These are phyloP conservation scores for Epinotia demarniana DNA, from an alignment of 2,888 invertebrate species.

Conservation along the genomic window DNA sequence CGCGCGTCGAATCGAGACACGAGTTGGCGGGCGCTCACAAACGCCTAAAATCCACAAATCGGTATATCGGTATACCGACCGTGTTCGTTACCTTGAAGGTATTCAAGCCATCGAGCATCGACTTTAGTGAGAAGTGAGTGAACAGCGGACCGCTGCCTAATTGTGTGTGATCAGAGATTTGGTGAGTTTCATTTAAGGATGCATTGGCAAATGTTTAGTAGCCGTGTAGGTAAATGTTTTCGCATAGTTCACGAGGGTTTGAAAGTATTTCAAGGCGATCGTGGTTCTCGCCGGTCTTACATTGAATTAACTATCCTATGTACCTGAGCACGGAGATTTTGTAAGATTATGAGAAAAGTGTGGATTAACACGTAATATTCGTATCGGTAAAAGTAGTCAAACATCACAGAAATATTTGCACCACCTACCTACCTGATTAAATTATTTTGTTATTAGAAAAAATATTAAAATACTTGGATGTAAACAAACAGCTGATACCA, in stretches of 20 bases:
- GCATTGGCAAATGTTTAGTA: slow-evolving; percentile 34
- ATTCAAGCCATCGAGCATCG: slow-evolving; percentile 52
- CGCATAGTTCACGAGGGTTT: slow-evolving; percentile 76
- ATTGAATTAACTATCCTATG: slow-evolving; percentile 55
- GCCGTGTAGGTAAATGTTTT: slow-evolving; percentile 75
- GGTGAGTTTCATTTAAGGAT: slow-evolving; percentile 47
- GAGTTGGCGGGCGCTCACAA: slow-evolving; percentile 17
- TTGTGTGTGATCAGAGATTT: slow-evolving; percentile 41
- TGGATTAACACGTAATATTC: background rate
- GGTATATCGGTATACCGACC: slow-evolving; percentile 27
- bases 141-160: slow-evolving; percentile 54
- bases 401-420: background rate
- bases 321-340: slow-evolving; percentile 40
- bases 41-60: slow-evolving; percentile 24
- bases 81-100: slow-evolving; percentile 54
- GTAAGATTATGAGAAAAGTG: slow-evolving; percentile 40
- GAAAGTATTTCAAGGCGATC: slow-evolving; percentile 85
- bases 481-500: background rate
- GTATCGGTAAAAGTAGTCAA: background rate
- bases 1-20: slow-evolving; percentile 61
- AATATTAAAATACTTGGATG: background rate
- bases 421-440: background rate
- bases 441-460: too few species aligned
- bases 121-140: slow-evolving; percentile 51
- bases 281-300: slow-evolving; percentile 66